Base-by-base conservation (phyloP, 2,797 vertebrate species). In the Bradypodion ventrale region DNA sequence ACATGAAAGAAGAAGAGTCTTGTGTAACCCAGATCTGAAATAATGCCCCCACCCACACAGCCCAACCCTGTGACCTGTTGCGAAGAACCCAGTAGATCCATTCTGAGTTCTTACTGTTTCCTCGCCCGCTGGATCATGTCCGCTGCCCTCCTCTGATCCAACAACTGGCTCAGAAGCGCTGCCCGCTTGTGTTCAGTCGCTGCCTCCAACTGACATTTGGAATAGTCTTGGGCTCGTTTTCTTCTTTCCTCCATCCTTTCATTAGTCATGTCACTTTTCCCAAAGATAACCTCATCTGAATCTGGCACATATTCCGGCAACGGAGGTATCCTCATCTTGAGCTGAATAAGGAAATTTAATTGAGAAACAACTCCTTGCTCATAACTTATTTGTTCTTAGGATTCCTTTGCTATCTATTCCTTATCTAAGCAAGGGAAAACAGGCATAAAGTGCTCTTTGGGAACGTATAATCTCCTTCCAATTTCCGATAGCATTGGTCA, bases 41-140 rank as follows among this genome's bases (percentile, higher is more conserved):
- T 12, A 37, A 46, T 44, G n/a, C 29, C 52, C 42, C 32, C 29
- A n/a, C n/a, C 29, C 44, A 19, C 25, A 1, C 9, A 46, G 12
- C 15, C 46, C 32, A 66, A 37, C 25, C 46, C 49, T 13, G 49
- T 37, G 21, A n/a, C 46, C 35, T 29, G 9, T 15, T 21, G 32
- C 42, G 32, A 35, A 73, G 21, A 27, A 13, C 10, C 7, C 23
- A 5, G 23, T 4, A 9, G 69, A 27, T 4, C 15, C 19, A 23
- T 68, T 25, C 49, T 59, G 4, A 1, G 37, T 56, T 92, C 96
- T 95, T 93, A 97, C 97, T 95, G 94, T 70, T 85, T 91, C 75
- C 89, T 93, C 44, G 92, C 96, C 89, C 90, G 91, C 76, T 94
- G 91, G 52, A 97, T 86, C 93, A 96, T 95, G 35, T 96, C 95